These are phyloP conservation scores for Pterostichus madidus DNA, from an alignment of 2,888 invertebrate species.

Conservation along the genomic window DNA sequence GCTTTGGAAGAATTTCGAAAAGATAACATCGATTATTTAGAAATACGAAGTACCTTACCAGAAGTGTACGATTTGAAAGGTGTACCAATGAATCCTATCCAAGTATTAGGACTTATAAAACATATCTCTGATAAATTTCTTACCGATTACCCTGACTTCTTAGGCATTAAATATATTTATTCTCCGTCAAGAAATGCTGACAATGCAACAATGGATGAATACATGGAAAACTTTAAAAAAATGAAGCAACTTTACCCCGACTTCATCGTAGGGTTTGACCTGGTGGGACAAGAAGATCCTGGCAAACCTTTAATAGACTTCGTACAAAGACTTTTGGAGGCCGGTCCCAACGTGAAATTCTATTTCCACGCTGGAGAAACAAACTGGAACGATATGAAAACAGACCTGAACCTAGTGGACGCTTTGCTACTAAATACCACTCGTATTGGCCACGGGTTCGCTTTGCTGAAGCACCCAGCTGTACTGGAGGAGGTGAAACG, in stretches of 20 bases:
- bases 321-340: constrained; percentile 78
- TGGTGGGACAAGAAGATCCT: constrained; percentile 89
- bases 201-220: constrained; percentile 73
- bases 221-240: constrained; percentile 71
- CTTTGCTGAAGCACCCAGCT: constrained; percentile 85
- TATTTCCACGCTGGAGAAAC: constrained; percentile 93
- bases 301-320: constrained; percentile 83
- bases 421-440: constrained; percentile 85
- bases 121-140: constrained; percentile 79
- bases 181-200: constrained; percentile 80
- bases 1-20: constrained; percentile 80
- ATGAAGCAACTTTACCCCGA: constrained; percentile 81
- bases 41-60: constrained; percentile 80
- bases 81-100: constrained; percentile 76
- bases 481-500: constrained; percentile 80
- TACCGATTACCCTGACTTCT: constrained; percentile 79
- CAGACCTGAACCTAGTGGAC: constrained; percentile 88
- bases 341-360: constrained; percentile 78
- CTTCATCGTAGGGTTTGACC: constrained; percentile 88
- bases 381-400: constrained; percentile 83
- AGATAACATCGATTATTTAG: constrained; percentile 83
- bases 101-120: constrained; percentile 78
- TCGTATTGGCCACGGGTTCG: constrained; percentile 89
- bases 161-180: constrained; percentile 82
- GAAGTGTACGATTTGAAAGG: constrained; percentile 81